These are phyloP conservation scores for Triplophysa rosa DNA, from an alignment of 2,113 vertebrate species.

Conservation along the genomic window DNA sequence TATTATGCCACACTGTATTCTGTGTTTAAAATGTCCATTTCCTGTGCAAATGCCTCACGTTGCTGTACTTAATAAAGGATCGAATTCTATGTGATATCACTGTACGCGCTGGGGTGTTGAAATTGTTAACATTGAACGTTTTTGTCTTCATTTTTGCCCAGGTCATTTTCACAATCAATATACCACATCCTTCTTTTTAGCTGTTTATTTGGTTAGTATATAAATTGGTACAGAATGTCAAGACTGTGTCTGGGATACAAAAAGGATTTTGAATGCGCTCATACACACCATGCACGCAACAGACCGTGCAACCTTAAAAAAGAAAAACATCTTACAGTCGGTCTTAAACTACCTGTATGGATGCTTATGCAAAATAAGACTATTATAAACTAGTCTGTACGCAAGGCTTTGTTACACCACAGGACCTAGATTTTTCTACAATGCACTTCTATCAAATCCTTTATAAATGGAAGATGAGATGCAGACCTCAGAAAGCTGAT, in stretches of 20 bases:
- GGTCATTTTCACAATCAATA: not conserved
- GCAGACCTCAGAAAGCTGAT: not conserved
- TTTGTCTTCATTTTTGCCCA: not conserved
- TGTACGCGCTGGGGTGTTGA: conserved; percentile 4
- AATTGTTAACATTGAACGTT: not conserved
- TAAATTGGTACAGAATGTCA: conserved; percentile 49
- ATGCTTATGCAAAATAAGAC: conserved; percentile 24
- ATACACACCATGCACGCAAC: conserved; percentile 33
- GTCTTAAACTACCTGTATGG: conserved; percentile 21
- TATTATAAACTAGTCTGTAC: conserved; percentile 49
- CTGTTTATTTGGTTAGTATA: conserved; percentile 52
- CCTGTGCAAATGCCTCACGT: conserved; percentile 83
- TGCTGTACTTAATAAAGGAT: conserved; percentile 87
- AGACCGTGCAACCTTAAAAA: conserved; percentile 35
- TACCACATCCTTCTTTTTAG: not conserved
- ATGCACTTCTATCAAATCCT: conserved; percentile 17
- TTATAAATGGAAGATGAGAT: not conserved
- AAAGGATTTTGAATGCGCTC: too few species aligned
- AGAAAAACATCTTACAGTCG: conserved; percentile 35
- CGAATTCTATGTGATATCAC: conserved; percentile 77
- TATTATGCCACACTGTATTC: conserved; percentile 79
- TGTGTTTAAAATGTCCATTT: conserved; percentile 75
- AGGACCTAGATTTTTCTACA: conserved; percentile 31
- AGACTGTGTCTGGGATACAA: conserved; percentile 31
- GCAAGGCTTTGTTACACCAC: conserved; percentile 45